Evolutionary conservation across 2,888 invertebrate genomes (phyloP).

Genomic region (Anoplius nigerrimus): DNA sequence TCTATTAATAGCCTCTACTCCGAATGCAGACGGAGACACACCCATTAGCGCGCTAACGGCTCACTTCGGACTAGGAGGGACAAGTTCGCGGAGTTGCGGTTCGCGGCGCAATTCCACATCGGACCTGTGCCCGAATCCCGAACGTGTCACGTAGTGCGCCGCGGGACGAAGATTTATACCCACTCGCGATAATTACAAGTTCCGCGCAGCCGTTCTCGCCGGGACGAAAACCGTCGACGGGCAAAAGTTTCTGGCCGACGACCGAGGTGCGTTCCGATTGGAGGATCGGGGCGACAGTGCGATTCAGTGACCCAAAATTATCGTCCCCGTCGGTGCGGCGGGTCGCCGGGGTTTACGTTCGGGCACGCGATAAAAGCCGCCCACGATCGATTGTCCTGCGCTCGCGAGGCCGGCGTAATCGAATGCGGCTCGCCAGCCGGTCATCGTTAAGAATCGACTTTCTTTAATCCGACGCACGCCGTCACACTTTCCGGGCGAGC

Average conservation of each 20-base stretch:
- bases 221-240: no score
- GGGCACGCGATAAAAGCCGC: conserved; percentile 37
- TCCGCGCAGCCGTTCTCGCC: no score
- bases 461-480: no score
- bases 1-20: no score
- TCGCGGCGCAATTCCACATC: conserved; percentile 29
- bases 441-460: no score
- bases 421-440: no score
- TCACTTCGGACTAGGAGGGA: no score
- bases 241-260: no score
- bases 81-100: background rate
- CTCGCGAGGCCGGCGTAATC: background rate
- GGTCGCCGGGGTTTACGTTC: conserved; percentile 6
- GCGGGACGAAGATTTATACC: conserved; percentile 44
- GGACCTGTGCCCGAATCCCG: conserved; percentile 25
- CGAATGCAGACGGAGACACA: no score
- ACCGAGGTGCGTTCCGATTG: background rate
- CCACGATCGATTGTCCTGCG: conserved; percentile 55
- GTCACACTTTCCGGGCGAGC: no score
- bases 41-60: no score
- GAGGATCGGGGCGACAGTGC: conserved; percentile 11
- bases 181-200: conserved; percentile 46
- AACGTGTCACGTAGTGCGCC: conserved; percentile 12
- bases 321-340: conserved; percentile 20
- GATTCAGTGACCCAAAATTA: conserved; percentile 67